Percentiles rank a stretch among this genome's conserved stretches.
Conservation (phyloP, 2,797 vertebrate species). For the Danionella dracula region DNA sequence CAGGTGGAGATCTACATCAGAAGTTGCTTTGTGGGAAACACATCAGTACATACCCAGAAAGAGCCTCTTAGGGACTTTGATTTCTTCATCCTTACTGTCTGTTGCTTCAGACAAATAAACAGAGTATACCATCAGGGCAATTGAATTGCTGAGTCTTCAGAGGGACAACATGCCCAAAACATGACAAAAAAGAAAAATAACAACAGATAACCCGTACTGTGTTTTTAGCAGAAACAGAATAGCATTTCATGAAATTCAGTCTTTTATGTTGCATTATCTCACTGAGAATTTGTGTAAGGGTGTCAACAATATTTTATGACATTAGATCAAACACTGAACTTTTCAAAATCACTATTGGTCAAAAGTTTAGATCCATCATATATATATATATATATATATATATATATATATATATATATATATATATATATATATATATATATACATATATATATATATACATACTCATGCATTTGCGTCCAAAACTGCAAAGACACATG, state of each 20-base stretch:
- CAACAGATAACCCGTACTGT: too few relatives aligned
- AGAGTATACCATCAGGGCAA: constrained; percentile 43
- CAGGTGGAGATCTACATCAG: neutral
- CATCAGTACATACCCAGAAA: constrained; percentile 90
- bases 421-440: neutral
- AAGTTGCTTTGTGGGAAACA: constrained; percentile 50
- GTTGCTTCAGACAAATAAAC: constrained; percentile 73
- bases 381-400: too few relatives aligned
- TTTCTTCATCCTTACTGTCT: constrained; percentile 95
- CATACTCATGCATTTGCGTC: too few relatives aligned
- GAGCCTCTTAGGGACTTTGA: constrained; percentile 85
- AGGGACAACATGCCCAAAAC: neutral
- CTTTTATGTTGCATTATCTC: too few relatives aligned
- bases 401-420: neutral
- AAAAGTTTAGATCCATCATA: neutral
- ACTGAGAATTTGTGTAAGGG: too few relatives aligned
- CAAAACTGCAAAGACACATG: too few relatives aligned
- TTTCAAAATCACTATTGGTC: neutral
- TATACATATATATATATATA: too few relatives aligned
- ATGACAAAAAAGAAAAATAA: too few relatives aligned
- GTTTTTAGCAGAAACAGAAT: too few relatives aligned
- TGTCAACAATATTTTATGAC: too few relatives aligned
- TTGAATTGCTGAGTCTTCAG: neutral
- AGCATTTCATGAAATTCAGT: too few relatives aligned
- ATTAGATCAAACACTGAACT: too few relatives aligned